Percentiles rank a stretch among this genome's conserved stretches.
These are phyloP conservation scores for Phocides pigmalion DNA, from an alignment of 1,140 invertebrate genomes.

Conservation along the genomic window DNA sequence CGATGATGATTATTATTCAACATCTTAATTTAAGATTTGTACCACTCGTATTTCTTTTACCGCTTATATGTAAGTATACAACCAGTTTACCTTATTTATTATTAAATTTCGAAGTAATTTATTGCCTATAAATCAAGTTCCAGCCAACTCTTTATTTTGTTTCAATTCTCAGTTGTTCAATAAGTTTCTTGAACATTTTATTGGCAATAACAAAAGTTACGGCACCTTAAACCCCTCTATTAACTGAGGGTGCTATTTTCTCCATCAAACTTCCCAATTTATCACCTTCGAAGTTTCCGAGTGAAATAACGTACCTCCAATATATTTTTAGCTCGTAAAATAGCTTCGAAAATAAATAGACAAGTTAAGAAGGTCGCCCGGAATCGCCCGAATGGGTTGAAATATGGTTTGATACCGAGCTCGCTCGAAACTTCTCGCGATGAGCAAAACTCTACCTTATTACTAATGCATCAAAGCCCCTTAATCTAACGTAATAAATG, in stretches of 20 bases:
- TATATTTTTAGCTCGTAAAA: conserved; percentile 31
- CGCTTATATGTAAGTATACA: neutral
- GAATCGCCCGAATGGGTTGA: conserved; percentile 18
- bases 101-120: neutral
- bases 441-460: conserved; percentile 9
- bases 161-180: conserved; percentile 5
- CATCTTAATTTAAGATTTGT: too few species aligned
- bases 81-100: neutral
- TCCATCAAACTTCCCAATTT: conserved; percentile 29
- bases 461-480: neutral
- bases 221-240: conserved; percentile 22
- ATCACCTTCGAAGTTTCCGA: conserved; percentile 26
- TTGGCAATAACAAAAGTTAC: conserved; percentile 28
- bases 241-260: conserved; percentile 23
- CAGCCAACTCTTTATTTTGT: conserved; percentile 10
- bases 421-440: conserved; percentile 4
- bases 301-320: conserved; percentile 29
- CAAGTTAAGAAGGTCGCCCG: conserved; percentile 17
- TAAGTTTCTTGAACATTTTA: conserved; percentile 18
- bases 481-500: conserved; percentile 10
- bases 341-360: conserved; percentile 30
- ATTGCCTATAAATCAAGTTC: conserved; percentile 11
- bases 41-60: too few species aligned
- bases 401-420: conserved; percentile 21
- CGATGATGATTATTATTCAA: too few species aligned